Evolutionary conservation across 2,888 invertebrate species (phyloP).

Genomic region (Phortica magna): DNA sequence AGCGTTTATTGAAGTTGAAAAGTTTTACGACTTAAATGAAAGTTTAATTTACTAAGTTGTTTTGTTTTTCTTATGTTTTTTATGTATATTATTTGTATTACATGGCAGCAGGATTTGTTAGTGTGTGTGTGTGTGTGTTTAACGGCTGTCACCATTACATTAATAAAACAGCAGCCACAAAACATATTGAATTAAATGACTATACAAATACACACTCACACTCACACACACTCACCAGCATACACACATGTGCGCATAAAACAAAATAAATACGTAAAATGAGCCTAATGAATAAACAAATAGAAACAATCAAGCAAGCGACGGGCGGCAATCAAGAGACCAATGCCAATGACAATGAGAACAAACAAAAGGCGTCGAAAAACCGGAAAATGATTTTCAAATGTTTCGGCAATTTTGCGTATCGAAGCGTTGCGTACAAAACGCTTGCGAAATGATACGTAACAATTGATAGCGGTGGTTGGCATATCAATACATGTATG

Average conservation of each 20-base stretch:
- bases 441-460: constrained; percentile 15
- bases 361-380: not conserved
- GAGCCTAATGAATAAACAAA: constrained; percentile 19
- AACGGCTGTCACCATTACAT: constrained; percentile 7
- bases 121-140: not conserved
- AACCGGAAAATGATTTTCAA: not conserved
- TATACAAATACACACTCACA: no score
- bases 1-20: not conserved
- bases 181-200: not conserved
- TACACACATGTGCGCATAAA: not conserved
- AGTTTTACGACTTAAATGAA: not conserved
- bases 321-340: not conserved
- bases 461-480: not conserved
- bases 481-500: not conserved
- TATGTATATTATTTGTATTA: no score
- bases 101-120: no score
- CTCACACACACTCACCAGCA: no score
- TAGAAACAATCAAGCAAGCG: not conserved
- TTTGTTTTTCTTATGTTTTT: no score
- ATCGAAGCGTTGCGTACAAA: not conserved
- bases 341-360: not conserved
- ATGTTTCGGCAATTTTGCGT: not conserved
- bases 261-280: not conserved
- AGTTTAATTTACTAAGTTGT: not conserved
- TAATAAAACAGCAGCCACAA: not conserved